A percentile compares a stretch with the other conserved stretches of the same genome.
phyloP scores from a whole-genome alignment of 1,140 invertebrate genomes.

The Pseudomyrmex gracilis region DNA sequence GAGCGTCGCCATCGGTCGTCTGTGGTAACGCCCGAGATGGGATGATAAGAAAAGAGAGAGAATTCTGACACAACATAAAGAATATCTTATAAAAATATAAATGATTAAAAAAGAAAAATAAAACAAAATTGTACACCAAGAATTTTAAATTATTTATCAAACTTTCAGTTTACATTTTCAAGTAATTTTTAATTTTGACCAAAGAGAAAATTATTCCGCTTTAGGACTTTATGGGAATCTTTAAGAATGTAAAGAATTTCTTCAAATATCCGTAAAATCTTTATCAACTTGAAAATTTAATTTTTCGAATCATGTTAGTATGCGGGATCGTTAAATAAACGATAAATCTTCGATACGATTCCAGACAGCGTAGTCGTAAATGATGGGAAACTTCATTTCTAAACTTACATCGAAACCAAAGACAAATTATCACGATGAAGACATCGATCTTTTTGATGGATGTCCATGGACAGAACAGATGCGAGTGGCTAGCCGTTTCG shows the following conservation, averaged over 20 bases:
- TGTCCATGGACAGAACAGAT: conserved; percentile 35
- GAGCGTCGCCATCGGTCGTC: conserved; percentile 15
- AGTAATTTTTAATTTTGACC: neutral
- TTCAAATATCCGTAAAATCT: neutral
- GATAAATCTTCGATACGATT: neutral
- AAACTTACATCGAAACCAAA: conserved; percentile 21
- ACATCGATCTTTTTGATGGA: conserved; percentile 53
- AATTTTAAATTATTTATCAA: neutral
- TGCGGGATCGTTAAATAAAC: neutral
- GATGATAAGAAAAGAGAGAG: conserved; percentile 31
- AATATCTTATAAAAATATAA: conserved; percentile 39
- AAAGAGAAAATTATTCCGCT: neutral
- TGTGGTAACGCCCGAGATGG: conserved; percentile 38
- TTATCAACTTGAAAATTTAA: neutral
- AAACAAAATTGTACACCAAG: no score
- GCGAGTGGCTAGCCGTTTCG: conserved; percentile 8
- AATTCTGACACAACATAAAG: conserved; percentile 15
- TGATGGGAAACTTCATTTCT: conserved; percentile 1
- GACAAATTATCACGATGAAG: conserved; percentile 50
- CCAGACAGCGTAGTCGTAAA: neutral
- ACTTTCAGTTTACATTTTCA: neutral
- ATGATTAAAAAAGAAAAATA: neutral
- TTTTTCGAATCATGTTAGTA: no score
- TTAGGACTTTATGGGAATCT: neutral
- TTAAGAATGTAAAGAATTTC: neutral